These are phyloP conservation scores for Nasonia oneida DNA, from an alignment of 2,888 invertebrate species.

Conservation along the genomic window DNA sequence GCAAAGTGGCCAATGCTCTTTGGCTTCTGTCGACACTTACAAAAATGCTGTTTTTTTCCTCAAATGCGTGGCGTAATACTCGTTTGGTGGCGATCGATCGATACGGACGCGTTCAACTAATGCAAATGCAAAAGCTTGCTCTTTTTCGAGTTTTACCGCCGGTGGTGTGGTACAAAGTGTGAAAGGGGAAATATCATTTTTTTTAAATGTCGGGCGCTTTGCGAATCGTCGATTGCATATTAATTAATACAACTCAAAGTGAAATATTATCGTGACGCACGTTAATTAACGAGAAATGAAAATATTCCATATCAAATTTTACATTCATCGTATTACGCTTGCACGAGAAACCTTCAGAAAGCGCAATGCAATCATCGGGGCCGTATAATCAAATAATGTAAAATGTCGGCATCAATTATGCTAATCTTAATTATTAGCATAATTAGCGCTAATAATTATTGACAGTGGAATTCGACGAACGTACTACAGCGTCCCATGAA, in stretches of 20 bases:
- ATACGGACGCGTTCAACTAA: not conserved
- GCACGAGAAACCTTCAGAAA: not conserved
- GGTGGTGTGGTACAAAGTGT: not conserved
- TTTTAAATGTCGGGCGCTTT: not conserved
- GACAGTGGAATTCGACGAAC: conserved; percentile 25
- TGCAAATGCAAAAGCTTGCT: not conserved
- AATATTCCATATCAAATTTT: too few relatives aligned
- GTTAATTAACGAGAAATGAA: too few relatives aligned
- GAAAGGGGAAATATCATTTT: conserved; percentile 3
- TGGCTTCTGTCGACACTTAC: not conserved
- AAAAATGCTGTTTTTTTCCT: not conserved
- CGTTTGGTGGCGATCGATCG: not conserved
- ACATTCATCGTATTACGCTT: not conserved
- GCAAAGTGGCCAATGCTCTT: conserved; percentile 30
- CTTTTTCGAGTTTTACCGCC: not conserved
- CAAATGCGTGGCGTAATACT: not conserved
- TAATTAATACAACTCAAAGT: too few relatives aligned
- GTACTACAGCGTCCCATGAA: not conserved
- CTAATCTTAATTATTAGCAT: conserved; percentile 44
- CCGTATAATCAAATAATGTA: conserved; percentile 37
- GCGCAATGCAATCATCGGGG: conserved; percentile 36
- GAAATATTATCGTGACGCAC: too few relatives aligned
- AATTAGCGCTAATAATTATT: conserved; percentile 44
- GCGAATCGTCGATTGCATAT: not conserved
- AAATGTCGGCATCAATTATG: conserved; percentile 48